A percentile compares a stretch with the other conserved stretches of the same genome.
These are phyloP conservation scores for Dasypogon diadema DNA, from an alignment of 2,888 invertebrate species.

Conservation along the genomic window DNA sequence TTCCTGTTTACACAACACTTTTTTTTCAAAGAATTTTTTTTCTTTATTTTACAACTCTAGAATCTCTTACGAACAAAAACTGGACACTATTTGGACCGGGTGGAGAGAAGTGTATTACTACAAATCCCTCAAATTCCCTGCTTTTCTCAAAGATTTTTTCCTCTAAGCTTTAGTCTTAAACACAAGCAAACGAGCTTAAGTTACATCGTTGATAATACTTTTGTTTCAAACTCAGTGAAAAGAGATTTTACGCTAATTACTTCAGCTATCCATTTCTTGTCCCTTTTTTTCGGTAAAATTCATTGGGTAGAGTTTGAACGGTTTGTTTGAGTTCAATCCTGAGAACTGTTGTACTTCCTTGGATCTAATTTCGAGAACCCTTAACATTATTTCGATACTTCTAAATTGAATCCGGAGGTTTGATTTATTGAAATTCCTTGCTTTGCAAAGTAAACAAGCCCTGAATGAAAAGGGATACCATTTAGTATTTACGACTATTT, in stretches of 20 bases:
- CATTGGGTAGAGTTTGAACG: background rate
- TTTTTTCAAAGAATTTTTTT: no score
- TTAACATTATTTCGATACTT: slow-evolving; percentile 26
- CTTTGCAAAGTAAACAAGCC: background rate
- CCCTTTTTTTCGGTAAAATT: no score
- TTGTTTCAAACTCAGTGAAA: background rate
- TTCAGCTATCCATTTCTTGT: background rate
- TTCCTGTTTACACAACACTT: no score
- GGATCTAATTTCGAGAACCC: slow-evolving; percentile 16
- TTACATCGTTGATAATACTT: no score
- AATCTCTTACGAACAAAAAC: no score
- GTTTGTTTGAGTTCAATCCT: background rate
- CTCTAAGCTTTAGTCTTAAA: no score
- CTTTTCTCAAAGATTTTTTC: no score
- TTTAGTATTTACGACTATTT: background rate
- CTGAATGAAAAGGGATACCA: background rate
- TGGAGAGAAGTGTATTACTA: no score
- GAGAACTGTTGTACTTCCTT: background rate
- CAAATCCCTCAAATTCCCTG: no score
- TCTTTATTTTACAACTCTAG: no score
- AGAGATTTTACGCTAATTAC: background rate
- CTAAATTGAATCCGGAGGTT: slow-evolving; percentile 22
- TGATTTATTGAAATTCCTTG: slow-evolving; percentile 11
- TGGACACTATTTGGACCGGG: no score
- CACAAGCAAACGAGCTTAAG: no score